Conservation (phyloP, 2,888 invertebrate genomes). For the Sacculina carcini region DNA sequence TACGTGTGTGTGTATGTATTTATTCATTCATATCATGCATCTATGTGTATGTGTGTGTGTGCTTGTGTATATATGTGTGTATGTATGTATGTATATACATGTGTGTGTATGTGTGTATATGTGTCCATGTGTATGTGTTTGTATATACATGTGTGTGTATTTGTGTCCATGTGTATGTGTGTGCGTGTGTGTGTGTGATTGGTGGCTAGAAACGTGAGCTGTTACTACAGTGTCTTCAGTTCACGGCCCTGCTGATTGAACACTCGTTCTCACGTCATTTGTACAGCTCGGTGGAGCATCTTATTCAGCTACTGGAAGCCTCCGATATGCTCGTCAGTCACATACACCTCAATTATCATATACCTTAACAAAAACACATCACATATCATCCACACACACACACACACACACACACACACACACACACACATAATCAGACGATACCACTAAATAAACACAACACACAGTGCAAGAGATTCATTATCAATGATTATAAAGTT, state of each 20-base stretch:
- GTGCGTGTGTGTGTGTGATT: not conserved
- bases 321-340: conserved; percentile 46
- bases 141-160: not conserved
- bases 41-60: too few relatives aligned
- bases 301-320: conserved; percentile 44
- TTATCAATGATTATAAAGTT: too few relatives aligned
- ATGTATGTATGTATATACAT: not conserved
- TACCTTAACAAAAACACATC: too few relatives aligned
- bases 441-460: too few relatives aligned
- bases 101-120: not conserved
- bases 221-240: conserved; percentile 44
- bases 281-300: conserved; percentile 64
- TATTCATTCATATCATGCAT: too few relatives aligned
- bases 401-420: too few relatives aligned
- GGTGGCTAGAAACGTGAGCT: conserved; percentile 27
- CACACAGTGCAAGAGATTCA: too few relatives aligned
- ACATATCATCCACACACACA: too few relatives aligned
- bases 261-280: conserved; percentile 62
- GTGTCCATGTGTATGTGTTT: not conserved
- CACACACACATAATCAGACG: too few relatives aligned
- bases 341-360: too few relatives aligned
- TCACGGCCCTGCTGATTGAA: conserved; percentile 56
- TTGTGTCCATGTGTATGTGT: not conserved
- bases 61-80: not conserved
- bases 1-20: too few relatives aligned